Conservation (phyloP, 2,888 invertebrate species). For the Candidula unifasciata region DNA sequence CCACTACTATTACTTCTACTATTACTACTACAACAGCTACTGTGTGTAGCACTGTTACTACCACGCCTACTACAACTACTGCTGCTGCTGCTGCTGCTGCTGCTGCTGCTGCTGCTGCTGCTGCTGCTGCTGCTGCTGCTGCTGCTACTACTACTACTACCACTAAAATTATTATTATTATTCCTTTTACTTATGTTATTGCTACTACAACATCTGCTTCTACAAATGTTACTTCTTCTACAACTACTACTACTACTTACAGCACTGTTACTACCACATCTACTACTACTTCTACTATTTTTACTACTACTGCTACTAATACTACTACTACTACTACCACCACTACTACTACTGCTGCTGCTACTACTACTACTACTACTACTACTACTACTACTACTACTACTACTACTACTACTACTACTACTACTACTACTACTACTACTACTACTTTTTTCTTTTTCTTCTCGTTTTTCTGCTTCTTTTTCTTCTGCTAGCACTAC, state of each 20-base stretch:
- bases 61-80: too few species aligned
- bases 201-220: neutral
- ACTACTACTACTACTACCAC: neutral
- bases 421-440: conserved; percentile 28
- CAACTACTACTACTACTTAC: neutral
- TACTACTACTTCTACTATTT: neutral
- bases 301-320: neutral
- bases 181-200: neutral
- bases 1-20: too few species aligned
- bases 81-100: neutral
- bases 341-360: neutral
- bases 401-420: conserved; percentile 23
- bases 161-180: too few species aligned
- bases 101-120: neutral
- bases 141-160: too few species aligned
- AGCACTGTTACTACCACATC: neutral
- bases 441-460: too few species aligned
- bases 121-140: too few species aligned
- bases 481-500: neutral
- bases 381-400: neutral
- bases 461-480: too few species aligned
- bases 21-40: too few species aligned
- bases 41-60: too few species aligned
- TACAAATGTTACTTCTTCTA: neutral
- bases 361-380: neutral